A percentile compares a stretch with the other conserved stretches of the same genome.
Evolutionary conservation across 1,140 invertebrate species (phyloP).

Genomic region (Scaptomyza hsui): DNA sequence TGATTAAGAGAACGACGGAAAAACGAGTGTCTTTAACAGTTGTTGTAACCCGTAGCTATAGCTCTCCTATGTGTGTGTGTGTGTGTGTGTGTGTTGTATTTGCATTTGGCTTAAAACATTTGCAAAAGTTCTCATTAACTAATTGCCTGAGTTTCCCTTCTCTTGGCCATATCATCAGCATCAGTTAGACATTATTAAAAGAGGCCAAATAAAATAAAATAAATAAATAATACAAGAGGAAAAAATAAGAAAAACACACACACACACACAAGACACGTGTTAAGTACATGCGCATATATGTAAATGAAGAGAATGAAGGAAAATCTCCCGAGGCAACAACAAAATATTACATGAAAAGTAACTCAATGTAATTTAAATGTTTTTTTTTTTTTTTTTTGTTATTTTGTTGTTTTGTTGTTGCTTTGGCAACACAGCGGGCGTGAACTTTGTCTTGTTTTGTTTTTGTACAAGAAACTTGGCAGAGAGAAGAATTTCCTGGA

Average conservation of each 20-base stretch:
- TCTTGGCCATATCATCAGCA: not conserved
- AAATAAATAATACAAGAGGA: constrained; percentile 24
- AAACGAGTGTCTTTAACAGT: constrained; percentile 36
- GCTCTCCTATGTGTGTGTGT: not conserved
- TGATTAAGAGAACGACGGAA: constrained; percentile 69
- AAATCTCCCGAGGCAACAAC: constrained; percentile 6
- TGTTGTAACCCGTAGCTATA: constrained; percentile 5
- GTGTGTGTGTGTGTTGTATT: constrained; percentile 6
- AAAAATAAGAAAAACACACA: constrained; percentile 2
- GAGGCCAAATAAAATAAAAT: not conserved
- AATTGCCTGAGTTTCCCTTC: constrained; percentile 46
- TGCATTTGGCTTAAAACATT: constrained; percentile 40
- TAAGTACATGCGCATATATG: constrained; percentile 72
- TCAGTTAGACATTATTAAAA: not conserved
- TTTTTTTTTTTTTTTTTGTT: constrained; percentile 48
- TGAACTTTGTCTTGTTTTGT: constrained; percentile 33
- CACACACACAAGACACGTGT: constrained; percentile 53
- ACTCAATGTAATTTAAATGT: constrained; percentile 74
- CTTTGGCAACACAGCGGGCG: constrained; percentile 35
- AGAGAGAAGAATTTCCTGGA: not conserved
- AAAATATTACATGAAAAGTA: constrained; percentile 44
- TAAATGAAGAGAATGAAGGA: constrained; percentile 51
- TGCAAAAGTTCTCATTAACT: constrained; percentile 60
- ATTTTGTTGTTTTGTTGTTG: constrained; percentile 15
- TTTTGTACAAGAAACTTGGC: constrained; percentile 31